Percentiles rank a stretch among this genome's conserved stretches.
phyloP scores from a whole-genome alignment of 2,797 vertebrate genomes.

The Muraenolepis orangiensis region DNA sequence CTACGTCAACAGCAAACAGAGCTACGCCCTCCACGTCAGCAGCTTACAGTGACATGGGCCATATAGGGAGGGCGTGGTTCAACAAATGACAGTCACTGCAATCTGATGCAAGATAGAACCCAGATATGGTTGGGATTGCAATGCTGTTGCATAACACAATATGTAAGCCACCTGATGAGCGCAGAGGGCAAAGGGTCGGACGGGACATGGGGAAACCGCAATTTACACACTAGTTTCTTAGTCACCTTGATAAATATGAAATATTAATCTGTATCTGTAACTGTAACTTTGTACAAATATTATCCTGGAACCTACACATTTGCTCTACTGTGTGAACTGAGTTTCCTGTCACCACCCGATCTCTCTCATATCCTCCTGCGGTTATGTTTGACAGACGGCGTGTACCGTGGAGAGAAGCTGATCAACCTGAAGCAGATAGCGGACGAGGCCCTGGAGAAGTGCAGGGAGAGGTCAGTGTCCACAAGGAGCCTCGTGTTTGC shows the following conservation, averaged over 20 bases:
- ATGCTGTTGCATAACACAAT: background rate
- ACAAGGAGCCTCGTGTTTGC: conserved; percentile 23
- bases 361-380: background rate
- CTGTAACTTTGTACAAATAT: background rate
- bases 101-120: background rate
- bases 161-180: too few species aligned
- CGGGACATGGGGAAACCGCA: background rate
- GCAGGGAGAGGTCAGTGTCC: conserved; percentile 61
- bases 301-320: background rate
- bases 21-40: background rate
- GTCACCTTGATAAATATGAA: too few species aligned
- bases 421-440: conserved; percentile 79
- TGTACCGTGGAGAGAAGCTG: conserved; percentile 78
- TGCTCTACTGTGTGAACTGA: background rate
- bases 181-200: background rate
- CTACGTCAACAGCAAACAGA: background rate
- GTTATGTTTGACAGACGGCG: conserved; percentile 64
- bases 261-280: background rate
- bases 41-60: background rate
- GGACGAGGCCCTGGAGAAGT: conserved; percentile 73
- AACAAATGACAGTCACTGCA: background rate
- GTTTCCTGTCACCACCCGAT: background rate
- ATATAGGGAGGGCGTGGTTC: too few species aligned
- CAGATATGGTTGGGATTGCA: background rate
- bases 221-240: background rate